A percentile compares a stretch with the other conserved stretches of the same genome.
These are phyloP conservation scores for Xanthorhoe designata DNA, from an alignment of 2,888 invertebrate genomes.

Conservation along the genomic window DNA sequence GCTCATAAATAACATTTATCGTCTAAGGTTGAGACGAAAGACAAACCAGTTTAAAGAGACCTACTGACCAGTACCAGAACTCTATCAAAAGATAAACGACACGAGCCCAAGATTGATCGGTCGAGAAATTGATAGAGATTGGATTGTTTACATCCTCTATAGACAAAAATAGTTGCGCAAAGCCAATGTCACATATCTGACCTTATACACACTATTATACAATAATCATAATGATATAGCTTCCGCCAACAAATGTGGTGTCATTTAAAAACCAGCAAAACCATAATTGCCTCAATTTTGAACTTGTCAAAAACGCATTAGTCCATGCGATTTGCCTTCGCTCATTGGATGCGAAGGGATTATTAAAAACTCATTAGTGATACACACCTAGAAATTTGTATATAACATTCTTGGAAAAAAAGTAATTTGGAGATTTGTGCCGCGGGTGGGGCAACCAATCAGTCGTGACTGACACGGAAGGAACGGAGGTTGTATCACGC, in stretches of 20 bases:
- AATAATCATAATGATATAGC: slow-evolving; percentile 52
- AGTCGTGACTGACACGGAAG: slow-evolving; percentile 82
- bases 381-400: slow-evolving; percentile 78
- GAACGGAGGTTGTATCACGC: slow-evolving; percentile 76
- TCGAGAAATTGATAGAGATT: slow-evolving; percentile 56
- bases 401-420: slow-evolving; percentile 71
- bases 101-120: slow-evolving; percentile 50
- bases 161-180: slow-evolving; percentile 49
- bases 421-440: slow-evolving; percentile 79
- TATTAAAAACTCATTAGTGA: slow-evolving; percentile 84
- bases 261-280: slow-evolving; percentile 78
- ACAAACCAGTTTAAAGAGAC: slow-evolving; percentile 66
- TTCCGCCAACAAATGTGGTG: slow-evolving; percentile 71
- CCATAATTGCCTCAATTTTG: slow-evolving; percentile 81
- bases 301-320: slow-evolving; percentile 85
- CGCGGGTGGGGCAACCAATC: slow-evolving; percentile 71
- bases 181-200: slow-evolving; percentile 32
- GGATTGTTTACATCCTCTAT: slow-evolving; percentile 57
- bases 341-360: slow-evolving; percentile 76
- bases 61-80: slow-evolving; percentile 44
- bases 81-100: slow-evolving; percentile 36
- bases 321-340: slow-evolving; percentile 74
- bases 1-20: slow-evolving; percentile 80
- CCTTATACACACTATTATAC: slow-evolving; percentile 10
- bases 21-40: slow-evolving; percentile 60